These are phyloP conservation scores for Ornithoptera alexandrae DNA, from an alignment of 2,888 invertebrate species.

Conservation along the genomic window DNA sequence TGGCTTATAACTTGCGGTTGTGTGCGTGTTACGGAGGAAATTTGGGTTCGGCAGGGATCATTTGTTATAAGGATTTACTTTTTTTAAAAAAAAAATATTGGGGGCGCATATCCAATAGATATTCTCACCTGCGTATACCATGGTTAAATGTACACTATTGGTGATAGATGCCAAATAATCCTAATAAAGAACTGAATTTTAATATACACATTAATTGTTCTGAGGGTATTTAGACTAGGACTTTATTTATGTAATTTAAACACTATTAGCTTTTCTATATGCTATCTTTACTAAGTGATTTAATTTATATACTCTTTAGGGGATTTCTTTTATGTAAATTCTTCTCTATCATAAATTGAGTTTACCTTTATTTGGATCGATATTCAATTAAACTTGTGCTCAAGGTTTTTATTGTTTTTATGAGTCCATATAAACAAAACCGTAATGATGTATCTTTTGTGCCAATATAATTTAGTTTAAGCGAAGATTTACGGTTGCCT, in stretches of 20 bases:
- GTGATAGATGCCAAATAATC: constrained; percentile 80
- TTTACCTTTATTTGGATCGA: constrained; percentile 36
- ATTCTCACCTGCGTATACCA: constrained; percentile 75
- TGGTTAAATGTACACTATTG: constrained; percentile 73
- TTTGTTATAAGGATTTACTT: constrained; percentile 60
- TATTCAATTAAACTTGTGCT: constrained; percentile 44
- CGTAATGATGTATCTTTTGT: constrained; percentile 69
- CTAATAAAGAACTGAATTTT: constrained; percentile 80
- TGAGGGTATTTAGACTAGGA: constrained; percentile 77
- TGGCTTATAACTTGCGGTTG: constrained; percentile 38
- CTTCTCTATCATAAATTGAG: constrained; percentile 40
- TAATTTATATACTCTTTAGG: constrained; percentile 65
- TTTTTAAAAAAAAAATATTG: constrained; percentile 38
- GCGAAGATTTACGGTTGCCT: constrained; percentile 53
- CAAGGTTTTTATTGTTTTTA: constrained; percentile 47
- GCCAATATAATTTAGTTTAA: constrained; percentile 73
- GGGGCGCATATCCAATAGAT: constrained; percentile 70
- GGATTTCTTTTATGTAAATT: constrained; percentile 46
- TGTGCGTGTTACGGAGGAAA: constrained; percentile 68
- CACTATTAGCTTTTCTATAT: constrained; percentile 44
- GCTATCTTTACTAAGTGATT: constrained; percentile 70
- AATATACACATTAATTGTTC: constrained; percentile 77
- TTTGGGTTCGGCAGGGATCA: constrained; percentile 77
- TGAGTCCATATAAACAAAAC: constrained; percentile 40
- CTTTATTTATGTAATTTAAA: constrained; percentile 67